Evolutionary conservation across 2,797 vertebrate genomes (phyloP).

Genomic region (Orientallactaga sibirica): DNA sequence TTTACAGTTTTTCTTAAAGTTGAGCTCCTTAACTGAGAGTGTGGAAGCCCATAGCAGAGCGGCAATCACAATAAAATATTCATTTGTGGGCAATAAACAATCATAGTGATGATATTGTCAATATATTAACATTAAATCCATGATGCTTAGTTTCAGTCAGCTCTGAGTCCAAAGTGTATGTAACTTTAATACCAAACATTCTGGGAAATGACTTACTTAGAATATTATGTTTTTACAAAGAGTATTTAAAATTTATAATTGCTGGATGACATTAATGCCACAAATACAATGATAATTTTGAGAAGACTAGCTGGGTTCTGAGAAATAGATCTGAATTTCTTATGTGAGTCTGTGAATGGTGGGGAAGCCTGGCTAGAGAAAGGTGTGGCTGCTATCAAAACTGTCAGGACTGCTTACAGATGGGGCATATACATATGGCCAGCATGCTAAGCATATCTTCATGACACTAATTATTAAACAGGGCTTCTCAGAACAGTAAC

Average conservation of each 20-base stretch:
- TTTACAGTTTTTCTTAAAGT: conserved; percentile 50
- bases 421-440: background rate
- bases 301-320: background rate
- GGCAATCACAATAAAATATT: conserved; percentile 21
- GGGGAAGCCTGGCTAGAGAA: background rate
- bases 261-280: background rate
- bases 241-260: background rate
- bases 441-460: background rate
- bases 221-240: background rate
- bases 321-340: background rate
- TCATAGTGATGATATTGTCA: background rate
- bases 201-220: background rate
- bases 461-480: background rate
- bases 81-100: background rate
- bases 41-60: background rate
- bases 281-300: background rate
- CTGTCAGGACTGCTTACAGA: background rate
- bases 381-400: background rate
- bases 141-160: conserved; percentile 15
- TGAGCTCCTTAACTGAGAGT: conserved; percentile 11
- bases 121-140: conserved; percentile 6
- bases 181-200: background rate
- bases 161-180: background rate
- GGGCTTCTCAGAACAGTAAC: conserved; percentile 4
- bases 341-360: background rate